Conservation (phyloP, 2,888 invertebrate genomes). For the Noctuana brunneofusca region DNA sequence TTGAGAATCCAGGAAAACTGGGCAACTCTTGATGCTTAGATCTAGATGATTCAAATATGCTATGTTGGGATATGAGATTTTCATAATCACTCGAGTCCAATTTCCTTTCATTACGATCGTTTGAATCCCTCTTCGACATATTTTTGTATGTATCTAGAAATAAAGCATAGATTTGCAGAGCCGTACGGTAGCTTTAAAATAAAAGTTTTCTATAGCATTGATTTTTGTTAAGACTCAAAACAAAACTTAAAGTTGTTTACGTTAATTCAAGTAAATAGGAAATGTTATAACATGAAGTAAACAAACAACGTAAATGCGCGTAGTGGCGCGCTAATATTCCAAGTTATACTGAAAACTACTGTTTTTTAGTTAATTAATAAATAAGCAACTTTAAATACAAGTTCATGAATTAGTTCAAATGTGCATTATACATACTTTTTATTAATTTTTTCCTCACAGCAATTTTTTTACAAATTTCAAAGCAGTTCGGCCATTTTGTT, state of each 20-base stretch:
- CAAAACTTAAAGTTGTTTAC: constrained; percentile 22
- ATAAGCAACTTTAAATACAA: neutral
- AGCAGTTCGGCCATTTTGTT: constrained; percentile 73
- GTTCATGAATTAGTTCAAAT: neutral
- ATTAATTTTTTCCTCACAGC: constrained; percentile 41
- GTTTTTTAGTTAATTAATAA: neutral
- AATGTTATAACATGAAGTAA: constrained; percentile 52
- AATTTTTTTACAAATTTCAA: constrained; percentile 53
- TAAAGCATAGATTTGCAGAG: constrained; percentile 13
- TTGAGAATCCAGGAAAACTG: constrained; percentile 78
- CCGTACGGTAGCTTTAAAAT: neutral
- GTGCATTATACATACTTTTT: constrained; percentile 17
- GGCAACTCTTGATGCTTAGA: constrained; percentile 75
- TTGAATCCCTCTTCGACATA: constrained; percentile 79
- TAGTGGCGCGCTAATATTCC: constrained; percentile 33
- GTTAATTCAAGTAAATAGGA: constrained; percentile 16
- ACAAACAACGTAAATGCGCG: constrained; percentile 78
- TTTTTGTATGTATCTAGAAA: constrained; percentile 47
- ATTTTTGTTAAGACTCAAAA: neutral
- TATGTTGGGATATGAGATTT: constrained; percentile 77
- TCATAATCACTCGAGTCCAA: constrained; percentile 78
- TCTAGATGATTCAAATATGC: constrained; percentile 74
- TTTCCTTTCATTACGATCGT: constrained; percentile 75
- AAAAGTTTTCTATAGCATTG: neutral
- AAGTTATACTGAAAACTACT: neutral